phyloP scores from a whole-genome alignment of 2,797 vertebrate genomes.

The Mallotus villosus region DNA sequence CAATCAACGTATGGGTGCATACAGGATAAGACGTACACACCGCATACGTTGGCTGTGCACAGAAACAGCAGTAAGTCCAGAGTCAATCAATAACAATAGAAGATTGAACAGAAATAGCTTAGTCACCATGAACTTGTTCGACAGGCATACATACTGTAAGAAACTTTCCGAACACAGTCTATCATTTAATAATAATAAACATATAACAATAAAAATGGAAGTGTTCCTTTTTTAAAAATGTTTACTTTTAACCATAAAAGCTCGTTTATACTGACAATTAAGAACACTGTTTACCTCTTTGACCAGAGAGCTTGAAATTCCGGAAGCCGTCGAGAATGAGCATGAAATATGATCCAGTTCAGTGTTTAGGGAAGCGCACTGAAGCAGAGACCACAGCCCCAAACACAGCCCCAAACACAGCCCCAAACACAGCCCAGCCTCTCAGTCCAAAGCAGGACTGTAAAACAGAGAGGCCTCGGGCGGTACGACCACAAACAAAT shows the following conservation, averaged over 20 bases:
- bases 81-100: conserved; percentile 3
- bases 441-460: neutral
- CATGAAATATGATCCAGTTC: neutral
- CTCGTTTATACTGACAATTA: neutral
- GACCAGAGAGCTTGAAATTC: neutral
- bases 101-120: conserved; percentile 4
- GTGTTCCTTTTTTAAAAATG: no score
- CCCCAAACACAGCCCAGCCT: neutral
- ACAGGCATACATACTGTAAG: conserved; percentile 14
- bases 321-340: neutral
- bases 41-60: conserved; percentile 40
- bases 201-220: no score
- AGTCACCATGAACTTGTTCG: conserved; percentile 1
- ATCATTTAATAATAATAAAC: neutral
- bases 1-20: conserved; percentile 13
- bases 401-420: no score
- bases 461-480: neutral
- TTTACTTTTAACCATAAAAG: neutral
- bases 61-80: conserved; percentile 12
- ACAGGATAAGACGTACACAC: conserved; percentile 12
- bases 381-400: neutral
- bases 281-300: neutral
- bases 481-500: neutral
- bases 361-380: conserved; percentile 8
- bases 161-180: neutral